Evolutionary conservation across 2,888 invertebrate species (phyloP), one percentile per base, ranked within the genome.

Genomic region (Candidula unifasciata): DNA sequence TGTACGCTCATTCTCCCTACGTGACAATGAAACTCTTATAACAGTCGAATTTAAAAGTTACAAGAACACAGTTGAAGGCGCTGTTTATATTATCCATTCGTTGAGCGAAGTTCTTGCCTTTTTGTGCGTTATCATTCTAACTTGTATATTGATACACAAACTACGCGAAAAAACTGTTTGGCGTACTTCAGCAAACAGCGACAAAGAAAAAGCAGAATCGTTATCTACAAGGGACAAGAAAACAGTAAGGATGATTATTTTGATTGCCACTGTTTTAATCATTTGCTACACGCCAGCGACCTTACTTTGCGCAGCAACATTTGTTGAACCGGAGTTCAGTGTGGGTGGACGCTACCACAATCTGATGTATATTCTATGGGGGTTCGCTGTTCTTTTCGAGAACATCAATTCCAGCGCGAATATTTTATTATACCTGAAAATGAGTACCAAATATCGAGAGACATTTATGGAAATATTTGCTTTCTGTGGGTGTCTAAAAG

Each of bases 371-470:
- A 18, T n/a, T 21, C 2, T 35, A 13, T 73, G 73, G 73, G 37
- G 44, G 8, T 44, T 73, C n/a, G 52, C 44, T 13, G 37, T 24
- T 16, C n/a, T 73, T 6, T 73, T 73, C 3, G 27, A 73, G 13
- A 16, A 2, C 16, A 44, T 73, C 24, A 73, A 73, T n/a, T 73
- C 73, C 3, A 73, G 73, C n/a, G 73, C 44, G 8, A 73, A 73
- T 16, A 73, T 73, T 1, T 52, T 73, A 37, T 44, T 73, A 24
- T 73, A 73, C n/a, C n/a, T 24, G 2, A 73, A 52, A n/a, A 73
- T 73, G 73, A 73, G 73, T 24, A n/a, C 73, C 0, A 73, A 73
- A 33, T 73, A n/a, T 24, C 37, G 73, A 13, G 44, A 73, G 6
- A 73, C 33, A 2, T 77, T 60, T 76, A 3, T 10, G 21, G 3